A percentile compares a stretch with the other conserved stretches of the same genome.
Evolutionary conservation across 2,797 vertebrate genomes (phyloP).

Genomic region (Halcyon smyrnensis): DNA sequence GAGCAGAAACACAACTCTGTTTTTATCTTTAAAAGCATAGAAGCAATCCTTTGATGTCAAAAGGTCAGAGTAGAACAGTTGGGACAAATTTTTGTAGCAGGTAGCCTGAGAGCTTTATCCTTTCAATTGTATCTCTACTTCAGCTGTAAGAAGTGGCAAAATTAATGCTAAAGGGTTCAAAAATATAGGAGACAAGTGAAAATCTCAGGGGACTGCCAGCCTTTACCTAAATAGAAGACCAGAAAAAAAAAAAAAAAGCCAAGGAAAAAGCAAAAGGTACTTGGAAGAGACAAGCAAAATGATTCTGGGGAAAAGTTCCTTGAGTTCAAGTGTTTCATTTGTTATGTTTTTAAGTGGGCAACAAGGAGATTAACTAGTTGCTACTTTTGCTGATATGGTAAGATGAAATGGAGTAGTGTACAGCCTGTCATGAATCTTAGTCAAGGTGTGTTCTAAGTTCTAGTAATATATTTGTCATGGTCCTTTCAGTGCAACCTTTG

Average conservation of each 20-base stretch:
- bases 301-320: background rate
- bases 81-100: slow-evolving; percentile 35
- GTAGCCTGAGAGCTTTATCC: slow-evolving; percentile 11
- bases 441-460: background rate
- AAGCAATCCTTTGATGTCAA: slow-evolving; percentile 43
- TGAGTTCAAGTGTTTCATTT: background rate
- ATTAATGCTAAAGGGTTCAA: slow-evolving; percentile 32
- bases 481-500: background rate
- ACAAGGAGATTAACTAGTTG: background rate
- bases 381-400: background rate
- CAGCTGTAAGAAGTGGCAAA: background rate
- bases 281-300: background rate
- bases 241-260: background rate
- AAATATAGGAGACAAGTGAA: background rate
- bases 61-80: slow-evolving; percentile 9
- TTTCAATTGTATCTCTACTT: slow-evolving; percentile 22
- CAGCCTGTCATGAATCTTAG: background rate
- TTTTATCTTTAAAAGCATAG: slow-evolving; percentile 37
- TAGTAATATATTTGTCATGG: background rate
- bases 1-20: slow-evolving; percentile 18
- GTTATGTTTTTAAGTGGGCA: background rate
- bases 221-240: background rate
- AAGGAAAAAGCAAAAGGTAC: background rate
- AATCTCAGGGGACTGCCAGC: background rate
- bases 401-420: background rate